Evolutionary conservation across 1,140 invertebrate genomes (phyloP), one percentile per base, ranked within the genome.

Genomic region (Rhagoletis pomonella): DNA sequence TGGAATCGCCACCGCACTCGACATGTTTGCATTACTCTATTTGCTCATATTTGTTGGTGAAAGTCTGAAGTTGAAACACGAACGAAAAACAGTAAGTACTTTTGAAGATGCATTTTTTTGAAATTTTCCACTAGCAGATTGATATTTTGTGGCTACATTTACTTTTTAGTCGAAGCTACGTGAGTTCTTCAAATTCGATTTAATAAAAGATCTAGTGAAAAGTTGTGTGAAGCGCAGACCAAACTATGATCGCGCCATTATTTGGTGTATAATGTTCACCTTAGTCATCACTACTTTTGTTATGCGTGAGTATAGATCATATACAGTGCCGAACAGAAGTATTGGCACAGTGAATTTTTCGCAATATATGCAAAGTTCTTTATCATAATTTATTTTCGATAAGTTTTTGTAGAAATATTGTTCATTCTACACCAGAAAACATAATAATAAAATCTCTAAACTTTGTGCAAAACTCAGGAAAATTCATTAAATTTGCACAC

Each of bases 241-340:
- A 60, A 10, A 44, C 12, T 85, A 39, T 44, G 59, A 62, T 60
- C 84, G 84, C 2, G 55, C 12, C 17, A n/a, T 85, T 17, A 85
- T 85, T 60, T 85, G 84, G 84, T 81, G 73, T 29, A 55, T 81
- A 19, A 55, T 81, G 44, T 81, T 81, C 73, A 55, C 73, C 17
- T 81, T 81, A 29, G 73, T 81, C n/a, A 55, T 17, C 6, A 81
- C 73, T 19, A 81, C 17, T 12, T 81, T 81, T 19, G 73, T 81
- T 19, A 50, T 10, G 73, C 73, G 73, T 81, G 19, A 81, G 73
- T 81, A 73, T 55, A 10, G 2, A 67, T 39, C 3, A 39, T 39
- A 2, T 67, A 4, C 1, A 29, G 29, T 29, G 29, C 1, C 29
- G 29, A 29, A 29, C 29, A 29, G 29, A 29, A 29, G 29, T 29